phyloP scores from a whole-genome alignment of 2,888 invertebrate genomes.

The Meiosimyza decipiens region DNA sequence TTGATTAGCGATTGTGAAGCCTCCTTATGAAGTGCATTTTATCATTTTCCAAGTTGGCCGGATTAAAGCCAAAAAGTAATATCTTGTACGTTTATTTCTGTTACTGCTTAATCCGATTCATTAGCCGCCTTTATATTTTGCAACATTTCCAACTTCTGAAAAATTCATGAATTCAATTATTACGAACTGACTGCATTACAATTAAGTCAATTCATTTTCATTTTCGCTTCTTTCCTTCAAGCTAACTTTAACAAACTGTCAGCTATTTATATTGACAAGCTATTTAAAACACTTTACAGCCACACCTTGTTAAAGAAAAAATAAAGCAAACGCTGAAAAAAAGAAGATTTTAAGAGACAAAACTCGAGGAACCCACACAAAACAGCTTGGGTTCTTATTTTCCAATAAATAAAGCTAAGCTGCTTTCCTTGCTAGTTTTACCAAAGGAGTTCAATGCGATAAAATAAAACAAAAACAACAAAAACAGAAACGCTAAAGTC shows the following conservation, averaged over 20 bases:
- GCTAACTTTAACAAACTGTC: neutral
- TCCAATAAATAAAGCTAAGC: conserved; percentile 29
- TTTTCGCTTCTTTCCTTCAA: neutral
- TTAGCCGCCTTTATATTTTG: neutral
- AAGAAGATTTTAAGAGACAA: neutral
- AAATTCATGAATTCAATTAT: conserved; percentile 6
- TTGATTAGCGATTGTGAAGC: too few relatives aligned
- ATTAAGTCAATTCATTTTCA: conserved; percentile 14
- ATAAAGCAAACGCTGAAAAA: conserved; percentile 1
- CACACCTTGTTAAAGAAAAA: conserved; percentile 16
- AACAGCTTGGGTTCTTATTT: conserved; percentile 5
- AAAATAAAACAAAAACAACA: neutral
- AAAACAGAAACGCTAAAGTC: neutral
- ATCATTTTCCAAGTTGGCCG: too few relatives aligned
- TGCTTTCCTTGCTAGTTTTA: neutral
- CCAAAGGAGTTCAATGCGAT: conserved; percentile 1
- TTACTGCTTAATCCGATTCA: too few relatives aligned
- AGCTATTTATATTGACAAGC: neutral
- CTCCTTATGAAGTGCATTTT: too few relatives aligned
- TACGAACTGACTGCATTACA: conserved; percentile 14
- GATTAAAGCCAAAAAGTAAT: too few relatives aligned
- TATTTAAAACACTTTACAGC: conserved; percentile 13
- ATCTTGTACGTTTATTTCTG: too few relatives aligned
- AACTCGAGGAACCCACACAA: neutral
- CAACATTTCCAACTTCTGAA: too few relatives aligned